A percentile compares a stretch with the other conserved stretches of the same genome.
Evolutionary conservation across 1,140 invertebrate species (phyloP).

Genomic region (Lepidotrigona ventralis): DNA sequence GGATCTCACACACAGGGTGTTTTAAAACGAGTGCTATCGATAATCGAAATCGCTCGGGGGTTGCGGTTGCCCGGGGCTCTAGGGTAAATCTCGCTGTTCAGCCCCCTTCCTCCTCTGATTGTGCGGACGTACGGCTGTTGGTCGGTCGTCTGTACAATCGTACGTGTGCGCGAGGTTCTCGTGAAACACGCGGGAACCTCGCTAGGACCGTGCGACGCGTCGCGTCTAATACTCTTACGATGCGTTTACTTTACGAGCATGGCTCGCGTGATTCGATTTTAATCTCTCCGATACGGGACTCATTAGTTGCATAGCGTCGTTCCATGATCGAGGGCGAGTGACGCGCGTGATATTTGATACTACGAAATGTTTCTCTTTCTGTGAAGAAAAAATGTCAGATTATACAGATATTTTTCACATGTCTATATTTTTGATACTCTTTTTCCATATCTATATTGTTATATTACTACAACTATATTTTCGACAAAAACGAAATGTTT

Average conservation of each 20-base stretch:
- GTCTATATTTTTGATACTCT: too few species aligned
- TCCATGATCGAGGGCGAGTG: too few species aligned
- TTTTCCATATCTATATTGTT: too few species aligned
- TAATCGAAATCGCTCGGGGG: slow-evolving; percentile 77
- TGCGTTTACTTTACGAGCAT: not conserved
- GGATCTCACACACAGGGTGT: slow-evolving; percentile 75
- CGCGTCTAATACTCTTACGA: not conserved
- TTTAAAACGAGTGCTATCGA: slow-evolving; percentile 79
- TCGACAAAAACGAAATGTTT: too few species aligned
- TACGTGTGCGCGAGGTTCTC: not conserved
- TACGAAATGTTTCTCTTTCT: too few species aligned
- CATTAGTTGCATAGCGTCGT: too few species aligned
- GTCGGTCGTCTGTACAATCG: not conserved
- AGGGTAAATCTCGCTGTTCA: slow-evolving; percentile 60
- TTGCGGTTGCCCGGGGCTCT: slow-evolving; percentile 68
- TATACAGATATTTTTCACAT: too few species aligned
- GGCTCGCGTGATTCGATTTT: not conserved
- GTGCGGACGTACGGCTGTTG: not conserved
- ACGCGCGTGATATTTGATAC: too few species aligned
- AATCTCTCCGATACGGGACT: too few species aligned
- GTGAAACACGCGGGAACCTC: not conserved
- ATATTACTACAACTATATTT: too few species aligned
- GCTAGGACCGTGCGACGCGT: not conserved
- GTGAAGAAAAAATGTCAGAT: too few species aligned
- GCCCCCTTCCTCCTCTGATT: slow-evolving; percentile 7